Evolutionary conservation across 2,113 vertebrate genomes (phyloP), one percentile per base, ranked within the genome.

Genomic region (Bostrychus sinensis): DNA sequence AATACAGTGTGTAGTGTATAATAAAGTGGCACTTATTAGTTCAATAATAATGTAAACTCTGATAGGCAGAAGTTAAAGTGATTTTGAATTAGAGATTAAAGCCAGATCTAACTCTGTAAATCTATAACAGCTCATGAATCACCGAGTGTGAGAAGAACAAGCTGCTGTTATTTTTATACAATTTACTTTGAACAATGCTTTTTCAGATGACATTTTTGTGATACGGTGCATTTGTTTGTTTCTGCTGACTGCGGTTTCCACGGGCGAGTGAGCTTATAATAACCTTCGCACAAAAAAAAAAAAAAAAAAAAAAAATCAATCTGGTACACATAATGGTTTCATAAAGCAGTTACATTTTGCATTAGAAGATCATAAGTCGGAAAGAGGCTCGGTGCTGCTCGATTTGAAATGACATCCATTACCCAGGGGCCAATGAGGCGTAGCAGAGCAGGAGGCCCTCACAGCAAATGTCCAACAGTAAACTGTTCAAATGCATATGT

Each of bases 361-460:
- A 71, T 77, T 75, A 75, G 70, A 66, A 77, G 30, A 58, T 69
- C 43, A 57, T 75, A 66, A 46, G 64, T 71, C 66, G 76, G 64
- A 23, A 41, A 74, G 58, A 55, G 63, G 54, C 23, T 63, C 57
- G 55, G 65, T 69, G 38, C 66, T 45, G 67, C 60, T 80, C 45
- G 62, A 66, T 74, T 72, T 72, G 48, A 76, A 77, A 77, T 82
- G 48, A 70, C 34, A 82, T 36, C 59, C 54, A 19, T 78, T 72
- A 70, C 72, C 50, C 71, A 8, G 32, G 1, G 32, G 7, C 32
- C 32, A 34, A 38, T 38, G 37, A 38, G 37, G 3, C 37, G 8
- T 7, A 38, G 13, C 37, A 4, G 37, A 11, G 37, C 36, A 7
- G 32, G 6, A 5, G 32, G 32, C 32, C 3, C 32, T 10, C 32